These are phyloP conservation scores for Crocallis elinguaria DNA, from an alignment of 2,888 invertebrate species.

Conservation along the genomic window DNA sequence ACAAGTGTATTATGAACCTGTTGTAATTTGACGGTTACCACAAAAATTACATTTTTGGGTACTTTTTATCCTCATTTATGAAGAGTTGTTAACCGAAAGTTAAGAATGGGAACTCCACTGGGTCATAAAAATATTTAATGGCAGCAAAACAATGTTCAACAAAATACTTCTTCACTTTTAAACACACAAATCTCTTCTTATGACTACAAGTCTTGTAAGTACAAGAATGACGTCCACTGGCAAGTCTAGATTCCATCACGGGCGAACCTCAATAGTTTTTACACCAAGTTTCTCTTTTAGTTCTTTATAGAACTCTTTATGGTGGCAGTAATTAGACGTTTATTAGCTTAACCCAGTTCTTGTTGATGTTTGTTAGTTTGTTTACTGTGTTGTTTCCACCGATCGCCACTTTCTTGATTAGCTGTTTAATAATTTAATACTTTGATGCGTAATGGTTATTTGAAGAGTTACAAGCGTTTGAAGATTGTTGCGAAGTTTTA, in stretches of 20 bases:
- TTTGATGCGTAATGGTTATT: slow-evolving; percentile 29
- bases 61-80: too few relatives aligned
- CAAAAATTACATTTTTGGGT: too few relatives aligned
- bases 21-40: too few relatives aligned
- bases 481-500: slow-evolving; percentile 4
- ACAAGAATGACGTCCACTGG: slow-evolving; percentile 32
- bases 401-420: slow-evolving; percentile 34
- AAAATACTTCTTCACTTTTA: not conserved
- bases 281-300: slow-evolving; percentile 68
- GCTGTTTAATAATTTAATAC: slow-evolving; percentile 27
- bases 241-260: slow-evolving; percentile 63
- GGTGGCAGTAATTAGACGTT: slow-evolving; percentile 46
- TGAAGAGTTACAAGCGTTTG: slow-evolving; percentile 5
- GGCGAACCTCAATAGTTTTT: slow-evolving; percentile 69
- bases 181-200: not conserved
- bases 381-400: slow-evolving; percentile 29
- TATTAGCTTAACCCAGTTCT: slow-evolving; percentile 36
- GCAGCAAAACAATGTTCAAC: too few relatives aligned
- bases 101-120: too few relatives aligned
- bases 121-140: too few relatives aligned
- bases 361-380: slow-evolving; percentile 31
- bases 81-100: too few relatives aligned
- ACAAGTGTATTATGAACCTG: too few relatives aligned
- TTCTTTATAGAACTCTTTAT: slow-evolving; percentile 50
- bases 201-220: slow-evolving; percentile 17